Evolutionary conservation across 2,113 vertebrate species (phyloP).

Genomic region (Acanthisitta chloris): DNA sequence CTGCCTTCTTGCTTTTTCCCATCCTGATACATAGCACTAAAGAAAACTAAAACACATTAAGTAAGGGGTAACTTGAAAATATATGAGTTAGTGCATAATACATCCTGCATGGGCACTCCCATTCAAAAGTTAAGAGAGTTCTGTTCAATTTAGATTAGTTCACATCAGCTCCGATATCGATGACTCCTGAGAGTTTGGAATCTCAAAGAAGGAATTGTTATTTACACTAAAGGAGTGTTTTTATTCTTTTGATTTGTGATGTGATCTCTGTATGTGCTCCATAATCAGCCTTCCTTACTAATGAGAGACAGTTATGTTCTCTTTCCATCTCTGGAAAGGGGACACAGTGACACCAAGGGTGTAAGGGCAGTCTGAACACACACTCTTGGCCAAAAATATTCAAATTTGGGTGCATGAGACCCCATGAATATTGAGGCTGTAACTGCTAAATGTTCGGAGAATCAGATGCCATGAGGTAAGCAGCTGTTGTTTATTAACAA

Average conservation of each 20-base stretch:
- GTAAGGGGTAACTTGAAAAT: neutral
- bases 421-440: constrained; percentile 21
- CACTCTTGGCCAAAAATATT: constrained; percentile 46
- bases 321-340: constrained; percentile 59
- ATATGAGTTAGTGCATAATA: neutral
- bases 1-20: neutral
- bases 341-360: constrained; percentile 45
- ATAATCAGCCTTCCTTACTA: constrained; percentile 7
- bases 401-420: constrained; percentile 49
- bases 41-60: neutral
- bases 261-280: constrained; percentile 29
- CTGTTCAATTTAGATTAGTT: neutral
- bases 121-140: neutral
- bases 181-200: neutral
- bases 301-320: constrained; percentile 54
- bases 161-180: neutral
- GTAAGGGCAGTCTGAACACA: constrained; percentile 48
- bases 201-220: neutral
- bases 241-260: neutral
- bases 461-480: constrained; percentile 9
- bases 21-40: neutral
- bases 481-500: constrained; percentile 7
- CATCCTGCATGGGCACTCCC: neutral
- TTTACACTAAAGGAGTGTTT: neutral
- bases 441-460: constrained; percentile 1